Evolutionary conservation across 2,888 invertebrate species (phyloP).

Genomic region (Agrilus cyanescens): DNA sequence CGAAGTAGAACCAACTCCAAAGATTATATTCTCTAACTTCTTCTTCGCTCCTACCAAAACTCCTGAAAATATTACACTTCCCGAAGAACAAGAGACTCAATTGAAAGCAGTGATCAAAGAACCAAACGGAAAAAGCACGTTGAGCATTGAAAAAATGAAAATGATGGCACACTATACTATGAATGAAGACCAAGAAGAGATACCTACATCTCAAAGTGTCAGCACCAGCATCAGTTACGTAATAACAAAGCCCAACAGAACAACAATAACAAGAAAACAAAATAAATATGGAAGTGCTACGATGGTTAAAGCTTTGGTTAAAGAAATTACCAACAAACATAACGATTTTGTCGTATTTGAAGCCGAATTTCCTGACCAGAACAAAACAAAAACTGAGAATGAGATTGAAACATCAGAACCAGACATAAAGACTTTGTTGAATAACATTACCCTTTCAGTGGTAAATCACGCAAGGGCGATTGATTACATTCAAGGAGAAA

Average conservation of each 20-base stretch:
- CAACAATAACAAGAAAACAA: constrained; percentile 1
- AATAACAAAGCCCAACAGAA: constrained; percentile 33
- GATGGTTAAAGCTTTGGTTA: not conserved
- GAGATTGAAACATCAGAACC: constrained; percentile 6
- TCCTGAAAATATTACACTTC: constrained; percentile 13
- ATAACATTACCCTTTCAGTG: constrained; percentile 30
- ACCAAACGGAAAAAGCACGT: too few relatives aligned
- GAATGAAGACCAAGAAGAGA: not conserved
- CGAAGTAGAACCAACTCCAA: constrained; percentile 10
- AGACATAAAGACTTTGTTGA: constrained; percentile 19
- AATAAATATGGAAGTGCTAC: not conserved
- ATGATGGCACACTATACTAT: too few relatives aligned
- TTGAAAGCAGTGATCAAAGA: too few relatives aligned
- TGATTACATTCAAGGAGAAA: constrained; percentile 16
- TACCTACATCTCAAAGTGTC: constrained; percentile 36
- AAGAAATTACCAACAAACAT: too few relatives aligned
- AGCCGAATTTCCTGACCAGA: not conserved
- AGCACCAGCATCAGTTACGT: constrained; percentile 42
- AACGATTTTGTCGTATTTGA: too few relatives aligned
- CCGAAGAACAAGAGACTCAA: not conserved
- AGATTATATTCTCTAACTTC: constrained; percentile 27
- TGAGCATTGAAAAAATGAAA: too few relatives aligned
- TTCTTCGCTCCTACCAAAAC: constrained; percentile 21
- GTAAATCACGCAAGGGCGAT: constrained; percentile 34
- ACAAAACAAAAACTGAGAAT: constrained; percentile 2